Base-by-base conservation (phyloP, 2,797 vertebrate species). In the Eulemur rubriventer region DNA sequence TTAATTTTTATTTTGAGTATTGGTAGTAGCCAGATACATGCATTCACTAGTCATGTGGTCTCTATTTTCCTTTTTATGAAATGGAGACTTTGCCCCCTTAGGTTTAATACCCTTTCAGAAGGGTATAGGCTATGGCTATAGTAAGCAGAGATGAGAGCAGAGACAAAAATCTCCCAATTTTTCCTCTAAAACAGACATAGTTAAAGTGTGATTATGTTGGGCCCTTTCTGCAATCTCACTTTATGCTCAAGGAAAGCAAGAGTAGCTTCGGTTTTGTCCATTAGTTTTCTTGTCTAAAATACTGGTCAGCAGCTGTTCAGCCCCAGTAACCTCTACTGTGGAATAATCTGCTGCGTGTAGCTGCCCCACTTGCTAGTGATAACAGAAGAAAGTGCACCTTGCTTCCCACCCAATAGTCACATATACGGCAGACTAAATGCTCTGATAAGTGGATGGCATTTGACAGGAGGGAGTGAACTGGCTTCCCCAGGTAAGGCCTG, bases 401-500 rank as follows among this genome's bases (percentile, higher is more conserved):
- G 76, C 65, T 97, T 96, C 46, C 52, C 96, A 72, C 38, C 4
- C n/a, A 92, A 92, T 30, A 97, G 80, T 96, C 97, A 92, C 88
- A 89, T 91, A 96, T 55, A 65, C 96, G 94, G 93, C 91, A 96
- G 96, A 96, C 81, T 75, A 97, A 97, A 97, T 38, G 88, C 63
- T 97, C 94, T 91, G 94, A 90, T 95, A 98, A 35, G 28, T 35
- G 41, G 63, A 22, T 82, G 83, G 69, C 87, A 96, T 89, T 95
- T 98, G 97, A 97, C 84, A 98, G 91, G 76, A 98, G 79, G 83
- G 89, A 97, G 91, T 91, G 43, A 83, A 96, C 55, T 94, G 85
- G 94, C 84, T 97, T 97, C 97, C 85, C 87, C 63, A 95, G 93
- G 93, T 91, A 97, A 98, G 97, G 81, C 95, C 18, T 78, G 97